Evolutionary conservation across 2,888 invertebrate genomes (phyloP).

Genomic region (Orthosia incerta): DNA sequence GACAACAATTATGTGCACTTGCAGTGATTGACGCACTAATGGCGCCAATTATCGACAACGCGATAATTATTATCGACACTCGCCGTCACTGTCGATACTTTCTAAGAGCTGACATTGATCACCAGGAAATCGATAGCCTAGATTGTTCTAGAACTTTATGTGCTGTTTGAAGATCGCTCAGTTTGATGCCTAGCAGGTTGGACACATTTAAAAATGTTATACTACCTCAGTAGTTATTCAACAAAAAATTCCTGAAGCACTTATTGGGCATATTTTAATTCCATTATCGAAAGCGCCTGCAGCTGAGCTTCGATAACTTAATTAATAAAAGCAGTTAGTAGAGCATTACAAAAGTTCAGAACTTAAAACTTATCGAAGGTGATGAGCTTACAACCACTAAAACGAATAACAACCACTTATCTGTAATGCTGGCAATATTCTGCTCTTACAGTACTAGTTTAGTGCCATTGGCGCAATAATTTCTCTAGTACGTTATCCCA

Average conservation of each 20-base stretch:
- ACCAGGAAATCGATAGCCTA: slow-evolving; percentile 19
- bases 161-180: neutral
- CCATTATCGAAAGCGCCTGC: neutral
- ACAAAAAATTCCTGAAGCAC: too few species aligned
- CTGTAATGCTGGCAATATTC: slow-evolving; percentile 30
- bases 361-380: slow-evolving; percentile 21
- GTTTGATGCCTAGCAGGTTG: neutral
- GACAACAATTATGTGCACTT: slow-evolving; percentile 61
- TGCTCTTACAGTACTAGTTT: slow-evolving; percentile 29
- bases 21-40: slow-evolving; percentile 64
- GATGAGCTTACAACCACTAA: slow-evolving; percentile 32
- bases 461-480: slow-evolving; percentile 32
- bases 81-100: slow-evolving; percentile 54
- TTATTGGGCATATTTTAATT: neutral
- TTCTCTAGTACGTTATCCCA: slow-evolving; percentile 35
- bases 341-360: slow-evolving; percentile 12
- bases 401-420: neutral
- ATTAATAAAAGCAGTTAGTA: slow-evolving; percentile 20
- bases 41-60: slow-evolving; percentile 56
- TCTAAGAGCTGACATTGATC: slow-evolving; percentile 55
- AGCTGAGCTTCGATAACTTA: slow-evolving; percentile 14
- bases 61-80: slow-evolving; percentile 65
- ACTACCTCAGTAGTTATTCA: neutral
- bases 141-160: slow-evolving; percentile 30
- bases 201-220: neutral